These are phyloP conservation scores for Corticium candelabrum DNA, from an alignment of 37 sponge, comb jelly and placozoan species.

Conservation along the genomic window DNA sequence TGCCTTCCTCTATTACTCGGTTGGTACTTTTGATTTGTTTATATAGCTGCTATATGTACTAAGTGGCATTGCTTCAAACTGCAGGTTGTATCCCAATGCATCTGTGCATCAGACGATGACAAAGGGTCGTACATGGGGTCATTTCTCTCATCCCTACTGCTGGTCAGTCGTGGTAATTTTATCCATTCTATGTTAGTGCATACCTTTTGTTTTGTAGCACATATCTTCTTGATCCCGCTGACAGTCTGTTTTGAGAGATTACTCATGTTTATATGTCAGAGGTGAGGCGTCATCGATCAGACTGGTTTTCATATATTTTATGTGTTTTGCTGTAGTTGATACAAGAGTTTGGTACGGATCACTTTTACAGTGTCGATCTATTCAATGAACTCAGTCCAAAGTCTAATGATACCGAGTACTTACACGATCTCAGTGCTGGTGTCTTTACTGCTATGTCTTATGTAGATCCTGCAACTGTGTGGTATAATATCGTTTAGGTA, in stretches of 20 bases:
- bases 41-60: too few relatives aligned
- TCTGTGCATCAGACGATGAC: too few relatives aligned
- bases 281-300: constrained; percentile 7
- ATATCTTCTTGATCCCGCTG: constrained; percentile 41
- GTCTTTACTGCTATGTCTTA: constrained; percentile 33
- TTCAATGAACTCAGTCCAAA: constrained; percentile 59
- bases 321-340: constrained; percentile 18
- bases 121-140: too few relatives aligned
- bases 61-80: too few relatives aligned
- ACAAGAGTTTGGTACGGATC: constrained; percentile 36
- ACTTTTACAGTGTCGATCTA: constrained; percentile 40
- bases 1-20: constrained; percentile 28
- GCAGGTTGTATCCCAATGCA: constrained; percentile 34
- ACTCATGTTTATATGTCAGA: constrained; percentile 26
- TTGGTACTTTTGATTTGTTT: background rate
- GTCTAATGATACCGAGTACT: constrained; percentile 17
- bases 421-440: constrained; percentile 28
- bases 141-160: too few relatives aligned
- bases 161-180: too few relatives aligned
- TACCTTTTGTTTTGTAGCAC: too few relatives aligned
- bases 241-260: constrained; percentile 29
- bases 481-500: too few relatives aligned
- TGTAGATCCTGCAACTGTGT: constrained; percentile 37
- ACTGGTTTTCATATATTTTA: background rate
- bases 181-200: too few relatives aligned